Base-by-base conservation (phyloP, 1,140 invertebrate species). In the Cotesia typhae region DNA sequence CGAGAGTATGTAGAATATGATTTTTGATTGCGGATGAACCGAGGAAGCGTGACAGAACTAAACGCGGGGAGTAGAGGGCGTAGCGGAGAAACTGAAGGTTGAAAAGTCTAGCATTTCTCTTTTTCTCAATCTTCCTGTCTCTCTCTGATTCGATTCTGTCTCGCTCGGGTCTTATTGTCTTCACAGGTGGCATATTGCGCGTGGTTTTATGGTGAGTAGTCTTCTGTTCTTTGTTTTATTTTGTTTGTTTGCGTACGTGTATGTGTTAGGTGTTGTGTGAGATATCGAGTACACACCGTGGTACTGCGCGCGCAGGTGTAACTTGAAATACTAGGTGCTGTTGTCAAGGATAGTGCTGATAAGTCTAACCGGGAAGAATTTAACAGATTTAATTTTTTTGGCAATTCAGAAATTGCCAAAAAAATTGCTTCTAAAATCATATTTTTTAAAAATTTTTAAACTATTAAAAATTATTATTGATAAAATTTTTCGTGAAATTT, bases 171-270 rank as follows among this genome's bases (percentile, higher is more conserved):
- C 17, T 38, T n/a, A 38, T 20, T 67, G 52, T 55, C 66, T 57
- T 68, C 66, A 67, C 51, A 68, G 52, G 66, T 68, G 66, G 66
- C 55, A 57, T 59, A n/a, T 68, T 53, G 35, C 28, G 51, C 52
- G 51, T 17, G 20, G 47, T 57, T 67, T 53, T 37, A n/a, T 17
- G 53, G 17, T 55, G n/a, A 55, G 12, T 55, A 14, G 12, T 55
- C 53, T 60, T 20, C 20, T 10, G 9, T 28, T 36, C 17, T 60
- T 3, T 35, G 17, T 14, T 57, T 57, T 57, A 14, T 14, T 57
- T 14, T 2, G 53, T 57, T 17, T 57, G 12, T 57, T 17, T 57
- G 53, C 14, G 17, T 57, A 57, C 6, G 53, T 57, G 53, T 20
- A 4, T 12, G 53, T 57, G 53, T 17, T 6, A 12, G 53, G 6